phyloP scores from a whole-genome alignment of 2,888 invertebrate species.

The Microplitis deprimator region DNA sequence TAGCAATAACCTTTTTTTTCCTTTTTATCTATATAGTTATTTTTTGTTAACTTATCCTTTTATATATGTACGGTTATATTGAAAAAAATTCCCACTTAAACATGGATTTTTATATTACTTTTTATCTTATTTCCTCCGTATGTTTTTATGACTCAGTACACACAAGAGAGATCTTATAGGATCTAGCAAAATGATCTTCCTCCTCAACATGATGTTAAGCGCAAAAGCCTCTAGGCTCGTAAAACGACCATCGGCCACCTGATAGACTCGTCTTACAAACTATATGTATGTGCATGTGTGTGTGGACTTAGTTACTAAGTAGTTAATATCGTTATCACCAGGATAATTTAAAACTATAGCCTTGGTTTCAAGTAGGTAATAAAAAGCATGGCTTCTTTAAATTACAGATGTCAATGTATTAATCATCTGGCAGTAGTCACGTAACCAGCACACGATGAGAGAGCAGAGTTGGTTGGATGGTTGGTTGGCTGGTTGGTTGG shows the following conservation, averaged over 20 bases:
- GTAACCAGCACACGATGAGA: conserved; percentile 1
- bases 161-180: neutral
- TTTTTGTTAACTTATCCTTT: neutral
- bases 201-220: neutral
- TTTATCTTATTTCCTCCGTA: neutral
- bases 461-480: neutral
- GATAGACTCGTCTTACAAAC: conserved; percentile 20
- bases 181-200: neutral
- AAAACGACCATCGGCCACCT: conserved; percentile 19
- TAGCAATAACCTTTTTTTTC: conserved; percentile 23
- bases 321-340: conserved; percentile 11
- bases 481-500: neutral
- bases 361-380: neutral
- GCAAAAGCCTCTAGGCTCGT: conserved; percentile 13
- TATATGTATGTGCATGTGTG: too few relatives aligned
- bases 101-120: neutral
- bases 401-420: conserved; percentile 1
- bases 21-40: conserved; percentile 9
- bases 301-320: too few relatives aligned
- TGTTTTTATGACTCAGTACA: neutral
- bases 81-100: neutral
- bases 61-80: neutral
- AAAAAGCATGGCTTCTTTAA: neutral
- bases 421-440: neutral
- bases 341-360: conserved; percentile 23